A percentile compares a stretch with the other conserved stretches of the same genome.
Conservation (phyloP, 2,888 invertebrate species). For the Pheosia tremula region DNA sequence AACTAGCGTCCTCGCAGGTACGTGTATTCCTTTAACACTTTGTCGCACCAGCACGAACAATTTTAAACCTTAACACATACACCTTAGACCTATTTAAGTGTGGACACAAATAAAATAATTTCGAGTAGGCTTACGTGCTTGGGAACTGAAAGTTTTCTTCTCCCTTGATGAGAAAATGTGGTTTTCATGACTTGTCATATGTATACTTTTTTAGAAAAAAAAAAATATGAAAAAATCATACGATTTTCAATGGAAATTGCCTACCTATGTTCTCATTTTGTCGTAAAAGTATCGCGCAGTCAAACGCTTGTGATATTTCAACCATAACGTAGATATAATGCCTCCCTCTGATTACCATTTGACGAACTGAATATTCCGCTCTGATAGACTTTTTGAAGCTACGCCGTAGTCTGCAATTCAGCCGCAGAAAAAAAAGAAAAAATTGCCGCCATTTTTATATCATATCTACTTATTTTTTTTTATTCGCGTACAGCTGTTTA, state of each 20-base stretch:
- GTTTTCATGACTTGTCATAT: constrained; percentile 45
- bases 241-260: constrained; percentile 47
- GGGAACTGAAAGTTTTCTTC: constrained; percentile 56
- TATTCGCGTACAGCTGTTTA: constrained; percentile 38
- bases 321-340: constrained; percentile 72
- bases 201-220: constrained; percentile 27
- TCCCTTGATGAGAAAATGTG: constrained; percentile 52
- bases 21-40: constrained; percentile 60
- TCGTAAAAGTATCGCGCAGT: constrained; percentile 62
- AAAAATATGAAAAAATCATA: constrained; percentile 15
- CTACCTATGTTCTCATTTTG: constrained; percentile 64
- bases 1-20: constrained; percentile 62
- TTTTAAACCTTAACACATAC: constrained; percentile 32
- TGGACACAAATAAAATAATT: constrained; percentile 54
- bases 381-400: constrained; percentile 75
- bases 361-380: constrained; percentile 79
- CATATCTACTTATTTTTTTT: constrained; percentile 42
- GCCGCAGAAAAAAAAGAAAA: constrained; percentile 59
- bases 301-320: constrained; percentile 76
- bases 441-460: constrained; percentile 60
- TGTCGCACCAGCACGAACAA: constrained; percentile 36
- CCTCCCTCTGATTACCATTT: constrained; percentile 80
- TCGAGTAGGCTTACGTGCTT: constrained; percentile 61
- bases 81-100: constrained; percentile 28
- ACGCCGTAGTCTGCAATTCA: constrained; percentile 56